phyloP scores from a whole-genome alignment of 2,888 invertebrate species.

The Zelleria hepariella region DNA sequence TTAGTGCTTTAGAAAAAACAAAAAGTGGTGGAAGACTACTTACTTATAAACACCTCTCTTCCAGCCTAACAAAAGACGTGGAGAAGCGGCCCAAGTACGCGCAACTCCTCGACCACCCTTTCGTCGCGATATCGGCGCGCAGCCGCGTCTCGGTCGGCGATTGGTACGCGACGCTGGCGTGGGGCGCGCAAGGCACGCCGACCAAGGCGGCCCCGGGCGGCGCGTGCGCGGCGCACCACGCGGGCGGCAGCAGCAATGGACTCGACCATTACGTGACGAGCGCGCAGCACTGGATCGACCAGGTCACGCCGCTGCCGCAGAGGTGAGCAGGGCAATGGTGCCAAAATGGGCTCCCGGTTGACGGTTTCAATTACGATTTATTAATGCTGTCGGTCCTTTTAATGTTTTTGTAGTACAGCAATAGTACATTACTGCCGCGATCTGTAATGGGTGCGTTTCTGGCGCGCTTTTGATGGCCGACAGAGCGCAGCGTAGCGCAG shows the following conservation, averaged over 20 bases:
- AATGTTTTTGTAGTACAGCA: too few relatives aligned
- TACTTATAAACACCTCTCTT: slow-evolving; percentile 25
- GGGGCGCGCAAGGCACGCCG: slow-evolving; percentile 34
- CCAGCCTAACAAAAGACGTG: slow-evolving; percentile 94
- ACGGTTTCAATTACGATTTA: too few relatives aligned
- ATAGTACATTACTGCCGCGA: too few relatives aligned
- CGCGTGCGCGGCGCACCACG: background rate
- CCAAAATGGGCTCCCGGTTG: too few relatives aligned
- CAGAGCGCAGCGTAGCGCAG: too few relatives aligned
- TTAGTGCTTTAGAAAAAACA: too few relatives aligned
- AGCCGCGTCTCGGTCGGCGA: slow-evolving; percentile 81
- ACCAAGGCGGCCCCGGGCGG: slow-evolving; percentile 4
- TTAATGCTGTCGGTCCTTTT: too few relatives aligned
- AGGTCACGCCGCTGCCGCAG: slow-evolving; percentile 53
- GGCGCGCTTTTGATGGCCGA: too few relatives aligned
- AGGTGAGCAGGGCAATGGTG: too few relatives aligned
- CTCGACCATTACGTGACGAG: slow-evolving; percentile 38
- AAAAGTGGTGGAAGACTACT: too few relatives aligned
- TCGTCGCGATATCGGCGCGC: slow-evolving; percentile 85
- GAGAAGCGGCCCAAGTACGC: slow-evolving; percentile 94
- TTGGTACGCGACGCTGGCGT: slow-evolving; percentile 79
- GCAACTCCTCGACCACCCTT: slow-evolving; percentile 88
- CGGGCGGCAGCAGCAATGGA: background rate
- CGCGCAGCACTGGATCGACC: slow-evolving; percentile 52
- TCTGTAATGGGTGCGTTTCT: too few relatives aligned